phyloP scores from a whole-genome alignment of 2,888 invertebrate species.

The Aporophyla nigra region DNA sequence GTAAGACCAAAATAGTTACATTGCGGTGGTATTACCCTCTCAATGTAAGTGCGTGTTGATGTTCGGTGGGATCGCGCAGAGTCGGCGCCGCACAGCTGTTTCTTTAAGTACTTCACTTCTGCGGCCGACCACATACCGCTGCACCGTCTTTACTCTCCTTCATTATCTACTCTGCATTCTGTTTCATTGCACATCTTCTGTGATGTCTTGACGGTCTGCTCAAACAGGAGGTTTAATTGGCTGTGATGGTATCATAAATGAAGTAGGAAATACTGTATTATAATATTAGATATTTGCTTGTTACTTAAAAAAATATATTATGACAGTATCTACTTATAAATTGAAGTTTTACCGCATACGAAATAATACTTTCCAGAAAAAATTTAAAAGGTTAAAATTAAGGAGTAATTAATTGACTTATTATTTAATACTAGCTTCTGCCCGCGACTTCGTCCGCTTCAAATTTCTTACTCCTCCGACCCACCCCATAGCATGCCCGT shows the following conservation, averaged over 20 bases:
- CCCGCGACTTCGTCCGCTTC: too few species aligned
- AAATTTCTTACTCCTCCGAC: too few species aligned
- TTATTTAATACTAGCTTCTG: neutral
- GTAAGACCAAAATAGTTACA: neutral
- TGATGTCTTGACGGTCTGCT: neutral
- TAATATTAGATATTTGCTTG: neutral
- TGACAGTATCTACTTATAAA: neutral
- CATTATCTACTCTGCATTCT: constrained; percentile 41
- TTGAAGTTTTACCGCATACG: neutral
- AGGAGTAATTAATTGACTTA: neutral
- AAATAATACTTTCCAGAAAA: neutral
- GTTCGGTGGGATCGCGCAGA: constrained; percentile 66
- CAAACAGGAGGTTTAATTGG: neutral
- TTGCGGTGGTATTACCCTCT: constrained; percentile 67
- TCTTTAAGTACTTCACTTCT: constrained; percentile 81
- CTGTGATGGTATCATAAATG: neutral
- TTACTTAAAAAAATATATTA: neutral
- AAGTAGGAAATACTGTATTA: too few species aligned
- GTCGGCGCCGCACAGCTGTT: constrained; percentile 77
- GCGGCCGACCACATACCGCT: constrained; percentile 71
- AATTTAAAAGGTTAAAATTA: neutral
- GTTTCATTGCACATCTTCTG: constrained; percentile 16
- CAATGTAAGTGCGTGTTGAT: constrained; percentile 59
- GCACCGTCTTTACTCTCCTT: constrained; percentile 72
- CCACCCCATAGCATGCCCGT: too few species aligned